Evolutionary conservation across 2,113 vertebrate species (phyloP), one percentile per base, ranked within the genome.

Genomic region (Prionailurus bengalensis): DNA sequence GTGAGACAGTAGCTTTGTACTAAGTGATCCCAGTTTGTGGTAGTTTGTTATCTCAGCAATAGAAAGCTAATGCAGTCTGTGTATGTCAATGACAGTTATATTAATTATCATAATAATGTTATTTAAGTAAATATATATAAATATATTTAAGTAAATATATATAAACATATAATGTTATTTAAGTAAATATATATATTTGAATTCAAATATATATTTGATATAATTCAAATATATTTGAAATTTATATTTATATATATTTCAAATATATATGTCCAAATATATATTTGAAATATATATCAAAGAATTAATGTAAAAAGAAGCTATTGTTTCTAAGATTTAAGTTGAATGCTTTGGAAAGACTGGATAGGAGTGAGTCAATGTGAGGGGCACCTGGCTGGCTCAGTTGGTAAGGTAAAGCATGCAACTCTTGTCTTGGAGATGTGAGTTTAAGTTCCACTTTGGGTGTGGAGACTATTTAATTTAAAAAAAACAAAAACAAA

Each of bases 341-440:
- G 71, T 48, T 68, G 71, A 85, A 61, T 51, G 61, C 71, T 79
- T 95, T 86, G 25, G 81, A 79, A 79, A 95, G 31, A 86, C 61
- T 48, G 31, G 42, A 68, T 70, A 70, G 61, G 48, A 78, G 16
- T 70, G 61, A 81, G 45, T 65, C 27, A 39, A 73, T 39, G 21
- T 3, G 36, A 73, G 36, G 19, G 21, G 36, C 70, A 73, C 70
- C 70, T 21, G 19, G 21, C 39, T 73, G 21, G 70, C 36, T 39
- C 36, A 39, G 70, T 73, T 25, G 70, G 36, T 73, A 73, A 23
- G 70, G 70, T 73, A 73, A 21, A 73, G 39, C 70, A 42, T 39
- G 12, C 33, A 73, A 39, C 21, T 25, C 70, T 73, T 73, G 70
- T 73, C 70, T 73, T 23, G 5, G 11, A 36, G 36, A 25, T 21